These are phyloP conservation scores for Zaprionus taronus DNA, from an alignment of 1,140 invertebrate genomes.

Conservation along the genomic window DNA sequence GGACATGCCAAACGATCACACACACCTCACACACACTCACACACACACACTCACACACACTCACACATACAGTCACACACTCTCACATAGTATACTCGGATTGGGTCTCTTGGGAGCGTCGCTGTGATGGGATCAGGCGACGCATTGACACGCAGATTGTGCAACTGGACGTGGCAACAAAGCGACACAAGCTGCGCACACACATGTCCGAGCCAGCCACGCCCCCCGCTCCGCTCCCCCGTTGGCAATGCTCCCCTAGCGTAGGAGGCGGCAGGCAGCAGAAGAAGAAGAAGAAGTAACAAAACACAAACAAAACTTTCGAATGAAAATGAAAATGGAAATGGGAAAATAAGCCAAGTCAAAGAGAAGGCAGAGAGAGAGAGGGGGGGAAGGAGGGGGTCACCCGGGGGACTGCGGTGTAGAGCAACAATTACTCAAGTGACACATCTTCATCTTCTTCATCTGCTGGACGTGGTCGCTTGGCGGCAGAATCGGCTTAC, in stretches of 20 bases:
- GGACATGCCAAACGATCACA: conserved; percentile 77
- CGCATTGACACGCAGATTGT: conserved; percentile 79
- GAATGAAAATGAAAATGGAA: conserved; percentile 57
- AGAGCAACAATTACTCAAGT: conserved; percentile 79
- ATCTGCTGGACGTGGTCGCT: conserved; percentile 42
- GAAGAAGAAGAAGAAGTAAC: background rate
- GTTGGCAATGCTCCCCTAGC: background rate
- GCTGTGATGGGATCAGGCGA: conserved; percentile 50
- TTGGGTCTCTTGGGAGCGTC: conserved; percentile 62
- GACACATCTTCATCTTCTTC: conserved; percentile 82
- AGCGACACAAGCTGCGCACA: conserved; percentile 42
- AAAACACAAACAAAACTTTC: conserved; percentile 52
- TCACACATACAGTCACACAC: conserved; percentile 4
- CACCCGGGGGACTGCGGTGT: conserved; percentile 33
- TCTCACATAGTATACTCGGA: conserved; percentile 16
- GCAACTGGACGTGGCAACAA: conserved; percentile 64
- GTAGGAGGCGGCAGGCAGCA: background rate
- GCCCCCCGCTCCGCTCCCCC: background rate
- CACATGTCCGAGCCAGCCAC: conserved; percentile 45
- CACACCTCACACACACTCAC: conserved; percentile 35
- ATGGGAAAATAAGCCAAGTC: conserved; percentile 58
- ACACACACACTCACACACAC: conserved; percentile 20
- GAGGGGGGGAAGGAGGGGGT: background rate
- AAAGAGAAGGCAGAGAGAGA: background rate
- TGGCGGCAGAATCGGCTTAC: conserved; percentile 13